Evolutionary conservation across 2,797 vertebrate genomes (phyloP).

Genomic region (Sciurus vulgaris): DNA sequence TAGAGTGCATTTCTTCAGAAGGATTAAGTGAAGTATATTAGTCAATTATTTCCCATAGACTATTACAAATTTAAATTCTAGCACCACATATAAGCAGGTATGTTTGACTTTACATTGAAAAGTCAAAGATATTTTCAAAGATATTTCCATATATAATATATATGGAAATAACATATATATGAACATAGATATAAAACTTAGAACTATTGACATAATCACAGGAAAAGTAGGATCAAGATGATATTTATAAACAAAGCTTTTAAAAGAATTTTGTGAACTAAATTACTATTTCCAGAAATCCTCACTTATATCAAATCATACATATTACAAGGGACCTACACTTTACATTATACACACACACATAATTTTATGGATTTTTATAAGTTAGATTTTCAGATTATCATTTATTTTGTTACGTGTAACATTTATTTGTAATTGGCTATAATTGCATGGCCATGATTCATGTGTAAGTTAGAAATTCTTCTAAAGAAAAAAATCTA

Average conservation of each 20-base stretch:
- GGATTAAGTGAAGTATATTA: constrained; percentile 14
- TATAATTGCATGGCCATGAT: neutral
- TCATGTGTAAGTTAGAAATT: constrained; percentile 58
- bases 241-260: constrained; percentile 32
- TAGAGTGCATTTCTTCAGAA: neutral
- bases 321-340: neutral
- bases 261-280: constrained; percentile 11
- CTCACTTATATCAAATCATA: neutral
- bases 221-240: neutral
- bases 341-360: neutral
- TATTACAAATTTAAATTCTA: constrained; percentile 47
- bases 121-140: constrained; percentile 33
- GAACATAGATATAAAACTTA: constrained; percentile 22
- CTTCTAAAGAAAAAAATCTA: constrained; percentile 36
- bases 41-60: constrained; percentile 8
- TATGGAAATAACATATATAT: too few relatives aligned
- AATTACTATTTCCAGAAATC: neutral
- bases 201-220: neutral
- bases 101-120: constrained; percentile 38
- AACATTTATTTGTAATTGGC: constrained; percentile 25
- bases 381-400: constrained; percentile 35
- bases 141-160: constrained; percentile 29
- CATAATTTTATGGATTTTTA: constrained; percentile 43
- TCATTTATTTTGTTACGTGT: neutral
- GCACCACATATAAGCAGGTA: neutral